phyloP scores from a whole-genome alignment of 2,797 vertebrate species.

The Mus caroli region DNA sequence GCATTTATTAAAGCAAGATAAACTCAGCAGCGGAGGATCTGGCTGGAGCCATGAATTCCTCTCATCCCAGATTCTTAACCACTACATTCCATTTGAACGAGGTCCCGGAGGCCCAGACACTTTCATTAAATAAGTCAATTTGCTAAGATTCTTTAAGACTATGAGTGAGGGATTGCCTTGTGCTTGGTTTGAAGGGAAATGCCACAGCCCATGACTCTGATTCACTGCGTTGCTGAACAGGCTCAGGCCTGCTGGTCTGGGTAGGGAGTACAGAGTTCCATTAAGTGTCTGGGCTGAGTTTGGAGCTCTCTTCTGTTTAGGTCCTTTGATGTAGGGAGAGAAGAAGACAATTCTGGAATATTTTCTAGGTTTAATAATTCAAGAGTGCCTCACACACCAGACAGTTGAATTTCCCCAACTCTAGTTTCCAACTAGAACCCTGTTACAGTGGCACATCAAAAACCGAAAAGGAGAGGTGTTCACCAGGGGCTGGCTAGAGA shows the following conservation, averaged over 20 bases:
- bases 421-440: neutral
- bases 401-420: neutral
- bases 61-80: conserved; percentile 45
- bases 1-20: conserved; percentile 75
- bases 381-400: neutral
- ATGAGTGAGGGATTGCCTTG: neutral
- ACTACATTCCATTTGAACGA: conserved; percentile 77
- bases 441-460: accelerated
- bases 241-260: neutral
- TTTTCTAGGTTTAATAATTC: neutral
- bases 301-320: neutral
- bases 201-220: neutral
- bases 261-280: neutral
- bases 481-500: neutral
- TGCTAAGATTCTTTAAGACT: conserved; percentile 33
- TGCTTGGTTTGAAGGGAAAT: conserved; percentile 15
- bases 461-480: neutral
- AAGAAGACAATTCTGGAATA: neutral
- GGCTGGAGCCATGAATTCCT: conserved; percentile 45
- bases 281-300: neutral
- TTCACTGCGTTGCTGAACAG: neutral
- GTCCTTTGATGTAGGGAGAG: neutral
- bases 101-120: neutral
- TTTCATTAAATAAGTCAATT: conserved; percentile 70
- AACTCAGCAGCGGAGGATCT: conserved; percentile 45